A percentile compares a stretch with the other conserved stretches of the same genome.
Conservation (phyloP, 2,113 vertebrate species). For the Nesogale talazaci region DNA sequence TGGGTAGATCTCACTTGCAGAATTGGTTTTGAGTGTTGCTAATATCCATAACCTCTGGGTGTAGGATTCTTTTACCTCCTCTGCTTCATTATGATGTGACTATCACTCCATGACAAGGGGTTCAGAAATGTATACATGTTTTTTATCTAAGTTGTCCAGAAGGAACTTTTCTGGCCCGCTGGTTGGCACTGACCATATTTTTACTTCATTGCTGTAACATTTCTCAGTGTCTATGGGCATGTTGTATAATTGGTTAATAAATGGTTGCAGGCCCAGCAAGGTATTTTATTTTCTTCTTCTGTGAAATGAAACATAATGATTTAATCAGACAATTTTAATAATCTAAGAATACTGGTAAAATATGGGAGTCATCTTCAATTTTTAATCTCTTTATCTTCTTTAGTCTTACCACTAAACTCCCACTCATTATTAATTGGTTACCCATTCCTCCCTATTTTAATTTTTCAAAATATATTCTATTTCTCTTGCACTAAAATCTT, state of each 20-base stretch:
- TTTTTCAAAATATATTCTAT: not conserved
- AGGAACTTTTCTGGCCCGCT: not conserved
- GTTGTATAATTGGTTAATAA: not conserved
- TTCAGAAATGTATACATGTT: not conserved
- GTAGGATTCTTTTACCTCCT: not conserved
- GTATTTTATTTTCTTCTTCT: not conserved
- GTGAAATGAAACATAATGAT: not conserved
- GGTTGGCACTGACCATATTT: not conserved
- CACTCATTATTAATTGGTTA: not conserved
- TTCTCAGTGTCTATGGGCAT: not conserved
- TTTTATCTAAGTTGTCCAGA: not conserved
- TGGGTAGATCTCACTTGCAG: not conserved
- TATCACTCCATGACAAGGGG: not conserved
- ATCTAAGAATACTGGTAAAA: not conserved
- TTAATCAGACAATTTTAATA: conserved; percentile 21
- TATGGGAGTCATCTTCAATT: not conserved
- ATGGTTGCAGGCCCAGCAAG: not conserved
- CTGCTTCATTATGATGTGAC: not conserved
- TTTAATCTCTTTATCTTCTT: not conserved
- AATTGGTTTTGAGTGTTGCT: not conserved
- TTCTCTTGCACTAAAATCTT: not conserved
- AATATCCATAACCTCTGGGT: not conserved
- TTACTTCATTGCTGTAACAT: not conserved
- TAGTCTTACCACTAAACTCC: not conserved
- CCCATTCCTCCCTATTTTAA: not conserved